A percentile compares a stretch with the other conserved stretches of the same genome.
Evolutionary conservation across 2,797 vertebrate genomes (phyloP).

Genomic region (Xerus rutilus): DNA sequence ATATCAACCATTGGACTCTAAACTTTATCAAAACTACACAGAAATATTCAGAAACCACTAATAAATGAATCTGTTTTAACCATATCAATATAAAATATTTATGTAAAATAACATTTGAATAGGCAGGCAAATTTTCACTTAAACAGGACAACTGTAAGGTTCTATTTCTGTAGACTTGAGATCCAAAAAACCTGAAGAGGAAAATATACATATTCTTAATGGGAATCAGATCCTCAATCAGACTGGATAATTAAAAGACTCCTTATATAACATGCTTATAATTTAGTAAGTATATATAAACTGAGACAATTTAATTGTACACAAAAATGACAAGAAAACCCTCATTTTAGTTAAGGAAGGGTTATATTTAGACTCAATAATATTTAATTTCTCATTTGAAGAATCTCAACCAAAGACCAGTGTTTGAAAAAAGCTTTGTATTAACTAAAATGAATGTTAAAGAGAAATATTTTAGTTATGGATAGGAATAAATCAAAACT

Average conservation of each 20-base stretch:
- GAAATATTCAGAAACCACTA: constrained; percentile 83
- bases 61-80: constrained; percentile 68
- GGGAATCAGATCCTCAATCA: constrained; percentile 85
- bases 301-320: constrained; percentile 74
- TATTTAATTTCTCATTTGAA: constrained; percentile 68
- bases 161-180: constrained; percentile 69
- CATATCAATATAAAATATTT: constrained; percentile 72
- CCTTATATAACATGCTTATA: constrained; percentile 80
- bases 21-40: constrained; percentile 81
- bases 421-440: constrained; percentile 82
- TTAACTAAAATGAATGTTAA: constrained; percentile 72
- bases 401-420: constrained; percentile 68
- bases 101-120: constrained; percentile 79
- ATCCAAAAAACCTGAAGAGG: constrained; percentile 38
- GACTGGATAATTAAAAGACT: constrained; percentile 69
- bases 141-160: constrained; percentile 78
- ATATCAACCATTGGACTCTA: constrained; percentile 79
- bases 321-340: constrained; percentile 78
- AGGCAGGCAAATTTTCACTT: constrained; percentile 76
- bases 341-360: constrained; percentile 59
- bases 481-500: constrained; percentile 73
- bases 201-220: constrained; percentile 76
- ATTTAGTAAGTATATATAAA: constrained; percentile 80
- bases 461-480: constrained; percentile 73
- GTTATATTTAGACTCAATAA: constrained; percentile 70